phyloP scores from a whole-genome alignment of 1,140 invertebrate genomes.

The Drosophila pseudoananassae region DNA sequence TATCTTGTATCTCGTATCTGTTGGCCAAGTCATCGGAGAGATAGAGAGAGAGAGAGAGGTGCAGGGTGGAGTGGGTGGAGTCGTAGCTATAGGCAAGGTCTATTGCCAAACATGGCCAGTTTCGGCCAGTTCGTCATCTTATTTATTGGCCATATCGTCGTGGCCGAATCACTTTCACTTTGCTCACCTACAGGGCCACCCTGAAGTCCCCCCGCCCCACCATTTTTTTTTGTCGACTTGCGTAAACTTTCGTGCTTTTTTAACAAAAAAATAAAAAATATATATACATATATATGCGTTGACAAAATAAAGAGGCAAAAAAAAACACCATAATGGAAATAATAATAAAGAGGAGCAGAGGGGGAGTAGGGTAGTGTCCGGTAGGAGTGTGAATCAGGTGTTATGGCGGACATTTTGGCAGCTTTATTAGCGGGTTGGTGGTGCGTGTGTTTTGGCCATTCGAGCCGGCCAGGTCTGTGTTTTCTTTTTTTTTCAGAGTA shows the following conservation, averaged over 20 bases:
- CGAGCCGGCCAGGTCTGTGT: background rate
- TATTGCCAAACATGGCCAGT: conserved; percentile 51
- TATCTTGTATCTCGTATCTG: background rate
- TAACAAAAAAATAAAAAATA: background rate
- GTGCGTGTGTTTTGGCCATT: conserved; percentile 34
- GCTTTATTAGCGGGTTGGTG: conserved; percentile 36
- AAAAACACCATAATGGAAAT: conserved; percentile 34
- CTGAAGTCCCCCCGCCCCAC: background rate
- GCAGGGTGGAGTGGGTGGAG: conserved; percentile 27
- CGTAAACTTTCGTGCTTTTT: conserved; percentile 65
- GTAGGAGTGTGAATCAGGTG: conserved; percentile 11
- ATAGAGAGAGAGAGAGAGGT: background rate
- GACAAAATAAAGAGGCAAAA: conserved; percentile 21
- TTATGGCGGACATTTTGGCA: conserved; percentile 34
- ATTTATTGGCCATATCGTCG: conserved; percentile 13
- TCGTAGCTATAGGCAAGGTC: conserved; percentile 26
- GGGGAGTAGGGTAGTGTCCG: background rate
- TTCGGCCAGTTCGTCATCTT: conserved; percentile 31
- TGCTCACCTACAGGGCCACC: conserved; percentile 31
- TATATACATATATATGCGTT: conserved; percentile 40
- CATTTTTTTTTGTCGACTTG: conserved; percentile 50
- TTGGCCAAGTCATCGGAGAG: background rate
- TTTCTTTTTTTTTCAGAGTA: background rate
- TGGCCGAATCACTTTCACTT: conserved; percentile 67
- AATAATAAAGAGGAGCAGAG: conserved; percentile 30